Percentiles rank a stretch among this genome's conserved stretches.
These are phyloP conservation scores for Drosophila setifemur DNA, from an alignment of 1,140 invertebrate species.

Conservation along the genomic window DNA sequence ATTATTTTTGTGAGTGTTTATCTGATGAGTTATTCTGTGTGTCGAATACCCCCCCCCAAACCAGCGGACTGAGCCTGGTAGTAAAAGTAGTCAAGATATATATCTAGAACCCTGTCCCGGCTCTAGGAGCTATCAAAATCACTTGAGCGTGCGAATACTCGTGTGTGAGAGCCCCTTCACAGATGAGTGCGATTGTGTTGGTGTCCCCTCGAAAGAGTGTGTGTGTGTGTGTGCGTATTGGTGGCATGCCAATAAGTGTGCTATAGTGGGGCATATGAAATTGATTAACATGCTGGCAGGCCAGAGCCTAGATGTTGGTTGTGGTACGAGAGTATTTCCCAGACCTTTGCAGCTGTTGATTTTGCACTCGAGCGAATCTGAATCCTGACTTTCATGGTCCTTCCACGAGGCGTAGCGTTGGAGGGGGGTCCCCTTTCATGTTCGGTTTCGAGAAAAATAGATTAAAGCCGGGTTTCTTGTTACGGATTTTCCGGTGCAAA, in stretches of 20 bases:
- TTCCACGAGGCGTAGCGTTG: neutral
- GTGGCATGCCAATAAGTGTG: constrained; percentile 63
- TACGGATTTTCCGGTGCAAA: constrained; percentile 10
- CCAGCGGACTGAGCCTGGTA: constrained; percentile 8
- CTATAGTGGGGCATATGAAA: constrained; percentile 50
- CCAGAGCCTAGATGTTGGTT: neutral
- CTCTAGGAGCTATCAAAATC: constrained; percentile 44
- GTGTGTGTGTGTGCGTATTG: constrained; percentile 12
- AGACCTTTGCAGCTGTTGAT: constrained; percentile 49
- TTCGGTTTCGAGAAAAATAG: constrained; percentile 5
- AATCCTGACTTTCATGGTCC: constrained; percentile 46
- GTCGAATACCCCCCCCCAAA: neutral
- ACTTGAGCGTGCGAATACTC: constrained; percentile 63
- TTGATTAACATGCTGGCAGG: constrained; percentile 61
- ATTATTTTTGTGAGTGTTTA: neutral
- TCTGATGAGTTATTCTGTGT: no score
- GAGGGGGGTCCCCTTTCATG: neutral
- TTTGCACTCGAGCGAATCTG: constrained; percentile 56
- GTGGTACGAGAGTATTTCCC: constrained; percentile 3
- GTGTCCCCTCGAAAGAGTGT: no score
- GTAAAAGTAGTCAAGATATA: constrained; percentile 51
- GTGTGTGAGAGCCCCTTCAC: constrained; percentile 33
- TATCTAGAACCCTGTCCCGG: constrained; percentile 27
- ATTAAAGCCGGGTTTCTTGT: neutral
- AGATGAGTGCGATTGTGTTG: constrained; percentile 11